phyloP scores from a whole-genome alignment of 2,113 vertebrate species.

The Aphelocoma coerulescens region DNA sequence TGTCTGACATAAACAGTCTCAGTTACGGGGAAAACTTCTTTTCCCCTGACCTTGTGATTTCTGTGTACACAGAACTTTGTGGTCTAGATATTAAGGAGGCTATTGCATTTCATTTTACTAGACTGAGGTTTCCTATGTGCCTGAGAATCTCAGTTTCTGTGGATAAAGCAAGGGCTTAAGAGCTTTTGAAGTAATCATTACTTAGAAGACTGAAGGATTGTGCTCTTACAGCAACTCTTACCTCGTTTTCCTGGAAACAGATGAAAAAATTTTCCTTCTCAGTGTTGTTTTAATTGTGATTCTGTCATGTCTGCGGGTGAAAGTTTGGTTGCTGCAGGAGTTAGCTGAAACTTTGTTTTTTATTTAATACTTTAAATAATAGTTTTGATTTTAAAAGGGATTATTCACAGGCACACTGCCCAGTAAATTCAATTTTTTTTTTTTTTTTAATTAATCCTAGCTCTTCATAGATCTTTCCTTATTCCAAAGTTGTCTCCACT shows the following conservation, averaged over 20 bases:
- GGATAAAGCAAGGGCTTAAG: slow-evolving; percentile 23
- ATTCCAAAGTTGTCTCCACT: background rate
- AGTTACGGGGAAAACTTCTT: background rate
- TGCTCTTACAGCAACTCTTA: background rate
- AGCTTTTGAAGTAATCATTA: slow-evolving; percentile 16
- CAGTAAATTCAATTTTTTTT: accelerated
- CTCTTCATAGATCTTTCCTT: background rate
- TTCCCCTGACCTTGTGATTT: background rate
- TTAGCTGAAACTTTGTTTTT: background rate
- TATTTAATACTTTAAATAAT: background rate
- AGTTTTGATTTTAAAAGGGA: background rate
- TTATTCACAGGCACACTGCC: background rate
- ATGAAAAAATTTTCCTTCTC: background rate
- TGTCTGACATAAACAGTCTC: background rate
- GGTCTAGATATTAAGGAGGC: background rate
- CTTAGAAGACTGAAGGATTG: background rate
- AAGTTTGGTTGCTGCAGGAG: background rate
- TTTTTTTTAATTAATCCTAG: background rate
- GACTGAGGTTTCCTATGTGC: background rate
- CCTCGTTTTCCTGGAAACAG: background rate
- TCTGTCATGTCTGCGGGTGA: background rate
- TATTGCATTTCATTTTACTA: slow-evolving; percentile 1
- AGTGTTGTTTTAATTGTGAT: background rate
- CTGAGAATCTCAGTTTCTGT: background rate
- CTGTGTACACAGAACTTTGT: background rate